Evolutionary conservation across 2,888 invertebrate genomes (phyloP).

Genomic region (Thumatha senex): DNA sequence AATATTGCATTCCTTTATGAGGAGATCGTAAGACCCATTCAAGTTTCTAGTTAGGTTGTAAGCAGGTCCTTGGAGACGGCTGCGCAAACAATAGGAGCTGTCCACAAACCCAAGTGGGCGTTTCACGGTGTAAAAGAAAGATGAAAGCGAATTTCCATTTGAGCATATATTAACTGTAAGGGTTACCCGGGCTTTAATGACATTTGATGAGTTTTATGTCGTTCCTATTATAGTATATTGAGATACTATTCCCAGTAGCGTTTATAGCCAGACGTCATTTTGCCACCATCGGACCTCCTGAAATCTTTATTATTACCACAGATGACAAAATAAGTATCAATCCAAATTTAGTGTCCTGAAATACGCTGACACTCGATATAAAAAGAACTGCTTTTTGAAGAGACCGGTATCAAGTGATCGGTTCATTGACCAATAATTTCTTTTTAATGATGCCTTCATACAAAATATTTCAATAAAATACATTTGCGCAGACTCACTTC

Average conservation of each 20-base stretch:
- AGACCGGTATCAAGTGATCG: conserved; percentile 8
- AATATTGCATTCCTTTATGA: conserved; percentile 41
- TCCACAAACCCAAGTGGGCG: conserved; percentile 36
- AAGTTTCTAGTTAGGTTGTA: conserved; percentile 42
- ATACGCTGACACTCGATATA: not conserved
- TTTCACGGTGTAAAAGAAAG: too few species aligned
- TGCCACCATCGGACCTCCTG: too few species aligned
- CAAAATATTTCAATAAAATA: not conserved
- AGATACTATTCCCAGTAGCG: too few species aligned
- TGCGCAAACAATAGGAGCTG: conserved; percentile 48
- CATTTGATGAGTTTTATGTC: too few species aligned
- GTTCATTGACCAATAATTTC: conserved; percentile 24
- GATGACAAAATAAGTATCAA: not conserved
- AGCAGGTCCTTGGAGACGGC: conserved; percentile 40
- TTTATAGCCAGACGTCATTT: too few species aligned
- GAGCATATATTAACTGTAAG: not conserved
- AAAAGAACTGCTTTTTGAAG: not conserved
- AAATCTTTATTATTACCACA: not conserved
- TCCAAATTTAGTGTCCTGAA: not conserved
- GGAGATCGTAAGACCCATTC: conserved; percentile 37
- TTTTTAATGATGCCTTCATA: conserved; percentile 25
- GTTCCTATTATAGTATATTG: too few species aligned
- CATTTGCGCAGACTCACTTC: not conserved
- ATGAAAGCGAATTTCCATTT: too few species aligned
- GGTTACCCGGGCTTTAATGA: too few species aligned